Conservation (phyloP, 1,140 invertebrate genomes). For the Atopsyche davidsoni region DNA sequence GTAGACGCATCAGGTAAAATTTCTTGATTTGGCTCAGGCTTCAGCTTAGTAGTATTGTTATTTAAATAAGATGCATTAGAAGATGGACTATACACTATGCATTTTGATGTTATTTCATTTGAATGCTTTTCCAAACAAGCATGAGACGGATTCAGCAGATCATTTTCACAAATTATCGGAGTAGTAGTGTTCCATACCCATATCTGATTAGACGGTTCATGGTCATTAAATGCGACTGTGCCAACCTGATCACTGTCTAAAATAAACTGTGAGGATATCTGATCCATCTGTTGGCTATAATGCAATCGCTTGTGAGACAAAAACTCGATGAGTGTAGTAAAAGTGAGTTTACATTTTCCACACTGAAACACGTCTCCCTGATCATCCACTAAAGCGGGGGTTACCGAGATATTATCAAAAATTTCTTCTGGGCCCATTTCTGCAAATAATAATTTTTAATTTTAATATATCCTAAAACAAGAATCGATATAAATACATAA, state of each 20-base stretch:
- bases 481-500: no score
- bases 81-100: no score
- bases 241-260: slow-evolving; percentile 11
- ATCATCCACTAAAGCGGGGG: slow-evolving; percentile 12
- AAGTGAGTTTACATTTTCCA: slow-evolving; percentile 56
- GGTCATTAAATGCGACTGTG: slow-evolving; percentile 9
- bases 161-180: neutral
- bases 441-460: neutral
- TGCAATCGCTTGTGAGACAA: slow-evolving; percentile 50
- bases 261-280: slow-evolving; percentile 5
- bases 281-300: neutral
- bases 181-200: slow-evolving; percentile 17
- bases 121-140: neutral
- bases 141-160: neutral
- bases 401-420: slow-evolving; percentile 5
- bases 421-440: slow-evolving; percentile 7
- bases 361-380: slow-evolving; percentile 56
- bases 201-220: slow-evolving; percentile 18
- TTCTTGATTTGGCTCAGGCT: no score
- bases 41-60: no score
- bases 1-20: no score
- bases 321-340: slow-evolving; percentile 48
- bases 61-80: no score
- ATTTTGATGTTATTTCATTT: slow-evolving; percentile 4
- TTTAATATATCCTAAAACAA: neutral